A percentile compares a stretch with the other conserved stretches of the same genome.
These are phyloP conservation scores for Pocillopora verrucosa DNA, from an alignment of 64 coral and sea anemone species.

Conservation along the genomic window DNA sequence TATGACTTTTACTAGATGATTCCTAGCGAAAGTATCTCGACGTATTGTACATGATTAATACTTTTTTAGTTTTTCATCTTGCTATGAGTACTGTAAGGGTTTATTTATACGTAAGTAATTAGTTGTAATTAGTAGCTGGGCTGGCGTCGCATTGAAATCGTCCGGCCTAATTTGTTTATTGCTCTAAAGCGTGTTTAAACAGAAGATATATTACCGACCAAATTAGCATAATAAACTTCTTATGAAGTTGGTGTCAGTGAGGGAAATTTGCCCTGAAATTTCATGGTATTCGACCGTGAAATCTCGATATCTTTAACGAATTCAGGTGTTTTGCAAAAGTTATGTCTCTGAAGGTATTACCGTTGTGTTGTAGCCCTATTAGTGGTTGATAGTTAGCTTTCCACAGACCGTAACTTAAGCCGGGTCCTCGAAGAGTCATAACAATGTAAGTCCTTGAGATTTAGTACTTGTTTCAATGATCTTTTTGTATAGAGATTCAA, in stretches of 20 bases:
- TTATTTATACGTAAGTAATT: constrained; percentile 22
- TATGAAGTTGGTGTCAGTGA: background rate
- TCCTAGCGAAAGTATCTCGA: no score
- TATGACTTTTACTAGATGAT: no score
- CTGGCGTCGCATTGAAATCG: background rate
- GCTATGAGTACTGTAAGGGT: background rate
- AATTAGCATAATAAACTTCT: constrained; percentile 23
- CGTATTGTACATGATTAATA: no score
- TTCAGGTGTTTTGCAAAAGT: background rate
- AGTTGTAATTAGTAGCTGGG: background rate
- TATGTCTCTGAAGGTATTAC: background rate
- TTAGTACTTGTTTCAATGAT: constrained; percentile 17
- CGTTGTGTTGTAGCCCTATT: background rate
- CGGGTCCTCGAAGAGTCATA: background rate
- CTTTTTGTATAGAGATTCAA: constrained; percentile 37
- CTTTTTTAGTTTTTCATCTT: background rate
- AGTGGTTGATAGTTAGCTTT: background rate
- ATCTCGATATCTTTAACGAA: background rate
- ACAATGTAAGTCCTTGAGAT: constrained; percentile 49
- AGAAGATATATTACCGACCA: background rate
- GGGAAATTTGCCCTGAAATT: background rate
- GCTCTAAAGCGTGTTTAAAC: constrained; percentile 32
- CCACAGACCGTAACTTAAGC: background rate
- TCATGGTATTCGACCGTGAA: background rate
- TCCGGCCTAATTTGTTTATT: constrained; percentile 6